Base-by-base conservation (phyloP, 2,888 invertebrate species). In the Euplexia lucipara region DNA sequence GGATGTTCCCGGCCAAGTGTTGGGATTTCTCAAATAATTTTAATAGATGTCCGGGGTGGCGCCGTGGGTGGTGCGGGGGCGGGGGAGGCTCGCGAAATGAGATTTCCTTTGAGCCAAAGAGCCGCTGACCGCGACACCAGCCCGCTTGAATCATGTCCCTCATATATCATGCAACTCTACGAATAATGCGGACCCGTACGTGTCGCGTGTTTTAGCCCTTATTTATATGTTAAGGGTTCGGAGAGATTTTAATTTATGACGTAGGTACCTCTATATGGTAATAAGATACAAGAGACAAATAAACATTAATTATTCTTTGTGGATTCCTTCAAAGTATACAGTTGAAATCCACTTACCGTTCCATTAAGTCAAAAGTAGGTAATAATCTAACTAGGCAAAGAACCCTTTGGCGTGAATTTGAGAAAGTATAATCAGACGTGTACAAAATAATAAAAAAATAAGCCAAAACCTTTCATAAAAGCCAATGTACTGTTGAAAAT, bases 61-160 rank as follows among this genome's bases (percentile, higher is more conserved):
- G 62, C 72, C 61, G 79, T 35, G 73, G 75, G 75, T 51, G 58
- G 71, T 72, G 56, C 39, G 79, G 82, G 74, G 60, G 53, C 79
- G 35, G 49, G 76, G 78, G 82, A 75, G 70, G 81, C 84, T 75
- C 82, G 85, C 87, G 87, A 93, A 95, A 95, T 95, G 94, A 94
- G 94, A 95, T 94, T 94, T 95, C 93, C 94, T 94, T 93, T 94
- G 94, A 87, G 91, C 88, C 88, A 83, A 84, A 85, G 88, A 85
- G 86, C 86, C 81, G 84, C 87, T 92, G 91, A 92, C 92, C 93
- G 90, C 91, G 90, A 88, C 88, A 83, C 85, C 86, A 83, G 82
- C 82, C 48, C 39, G 70, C 75, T 83, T 83, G 85, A 86, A 86
- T 87, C 87, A 83, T 87, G 84, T 84, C 88, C 85, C 89, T 86